Evolutionary conservation across 2,888 invertebrate species (phyloP).

Genomic region (Holacanthella duospinosa): DNA sequence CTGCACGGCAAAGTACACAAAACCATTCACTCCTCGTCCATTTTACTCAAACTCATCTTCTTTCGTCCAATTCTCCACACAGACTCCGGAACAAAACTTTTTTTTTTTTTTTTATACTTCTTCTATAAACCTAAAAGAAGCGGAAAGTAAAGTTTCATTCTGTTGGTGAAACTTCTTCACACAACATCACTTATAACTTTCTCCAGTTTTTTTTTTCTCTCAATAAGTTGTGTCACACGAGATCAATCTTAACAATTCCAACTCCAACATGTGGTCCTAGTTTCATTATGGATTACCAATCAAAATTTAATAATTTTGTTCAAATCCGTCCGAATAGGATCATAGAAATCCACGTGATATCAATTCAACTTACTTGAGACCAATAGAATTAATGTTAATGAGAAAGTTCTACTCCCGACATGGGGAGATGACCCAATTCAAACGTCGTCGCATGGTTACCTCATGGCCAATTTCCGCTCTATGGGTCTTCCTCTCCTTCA

Average conservation of each 20-base stretch:
- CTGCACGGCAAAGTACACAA: neutral
- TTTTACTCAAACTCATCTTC: neutral
- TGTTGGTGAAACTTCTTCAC: neutral
- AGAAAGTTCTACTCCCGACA: neutral
- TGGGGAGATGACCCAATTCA: neutral
- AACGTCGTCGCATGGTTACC: conserved; percentile 1
- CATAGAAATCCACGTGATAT: neutral
- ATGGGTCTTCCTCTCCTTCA: conserved; percentile 42
- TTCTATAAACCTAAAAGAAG: neutral
- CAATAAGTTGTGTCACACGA: too few relatives aligned
- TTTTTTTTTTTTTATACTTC: too few relatives aligned
- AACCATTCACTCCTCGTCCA: neutral
- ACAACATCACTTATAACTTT: neutral
- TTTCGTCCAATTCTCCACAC: neutral
- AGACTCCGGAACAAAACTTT: too few relatives aligned
- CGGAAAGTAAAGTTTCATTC: neutral
- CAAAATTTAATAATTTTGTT: too few relatives aligned
- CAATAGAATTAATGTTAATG: too few relatives aligned
- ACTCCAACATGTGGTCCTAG: too few relatives aligned
- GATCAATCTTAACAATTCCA: too few relatives aligned
- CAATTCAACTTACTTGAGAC: neutral
- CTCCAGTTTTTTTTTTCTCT: neutral
- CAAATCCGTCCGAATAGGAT: too few relatives aligned
- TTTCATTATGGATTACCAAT: too few relatives aligned
- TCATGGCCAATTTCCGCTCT: conserved; percentile 39